phyloP scores from a whole-genome alignment of 1,140 invertebrate genomes.

The Aphidius ervi region DNA sequence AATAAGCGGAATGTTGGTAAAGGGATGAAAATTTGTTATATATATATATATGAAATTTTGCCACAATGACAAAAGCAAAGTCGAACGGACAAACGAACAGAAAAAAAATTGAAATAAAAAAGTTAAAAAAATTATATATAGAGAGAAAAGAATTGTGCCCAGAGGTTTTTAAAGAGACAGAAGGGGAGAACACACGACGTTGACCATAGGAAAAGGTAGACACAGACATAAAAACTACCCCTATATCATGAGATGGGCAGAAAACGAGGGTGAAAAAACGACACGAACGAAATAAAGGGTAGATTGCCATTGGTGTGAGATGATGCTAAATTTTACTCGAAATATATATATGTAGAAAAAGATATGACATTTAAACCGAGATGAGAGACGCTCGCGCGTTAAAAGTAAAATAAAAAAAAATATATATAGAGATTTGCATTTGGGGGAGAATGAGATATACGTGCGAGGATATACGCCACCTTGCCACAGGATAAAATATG shows the following conservation, averaged over 20 bases:
- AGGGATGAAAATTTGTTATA: constrained; percentile 26
- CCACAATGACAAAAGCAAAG: constrained; percentile 44
- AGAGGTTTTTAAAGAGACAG: constrained; percentile 36
- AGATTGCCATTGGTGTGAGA: constrained; percentile 9
- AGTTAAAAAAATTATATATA: too few species aligned
- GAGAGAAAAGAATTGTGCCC: too few species aligned
- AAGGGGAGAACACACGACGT: constrained; percentile 15
- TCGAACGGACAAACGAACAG: too few species aligned
- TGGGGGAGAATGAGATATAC: constrained; percentile 26
- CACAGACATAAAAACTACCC: neutral
- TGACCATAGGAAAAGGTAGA: constrained; percentile 31
- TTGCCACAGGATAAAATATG: constrained; percentile 21
- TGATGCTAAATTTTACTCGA: neutral
- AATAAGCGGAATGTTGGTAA: constrained; percentile 18
- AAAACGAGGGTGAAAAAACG: constrained; percentile 23
- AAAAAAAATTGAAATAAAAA: too few species aligned
- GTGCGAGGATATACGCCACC: neutral
- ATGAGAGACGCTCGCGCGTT: constrained; percentile 20
- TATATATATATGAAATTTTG: constrained; percentile 49
- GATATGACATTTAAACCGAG: constrained; percentile 44
- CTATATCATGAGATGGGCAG: constrained; percentile 11
- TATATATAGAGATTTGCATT: constrained; percentile 47
- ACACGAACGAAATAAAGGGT: constrained; percentile 19
- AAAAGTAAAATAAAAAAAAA: too few species aligned
- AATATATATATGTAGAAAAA: constrained; percentile 10